These are phyloP conservation scores for Amphimallon solstitiale DNA, from an alignment of 2,888 invertebrate species.

Conservation along the genomic window DNA sequence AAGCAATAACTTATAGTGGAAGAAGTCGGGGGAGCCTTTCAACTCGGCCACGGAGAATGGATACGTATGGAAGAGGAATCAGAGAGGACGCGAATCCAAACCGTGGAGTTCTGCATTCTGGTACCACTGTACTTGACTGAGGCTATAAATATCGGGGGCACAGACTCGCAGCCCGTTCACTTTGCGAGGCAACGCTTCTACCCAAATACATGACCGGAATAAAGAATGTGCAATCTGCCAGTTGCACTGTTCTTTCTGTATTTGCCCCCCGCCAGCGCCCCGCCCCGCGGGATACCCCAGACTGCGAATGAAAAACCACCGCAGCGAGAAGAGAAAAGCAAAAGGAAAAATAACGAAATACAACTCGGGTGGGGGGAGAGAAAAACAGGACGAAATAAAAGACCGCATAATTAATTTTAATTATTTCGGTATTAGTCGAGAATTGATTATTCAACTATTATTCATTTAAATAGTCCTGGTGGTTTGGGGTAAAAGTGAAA, in stretches of 20 bases:
- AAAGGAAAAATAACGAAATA: too few species aligned
- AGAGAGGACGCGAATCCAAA: conserved; percentile 32
- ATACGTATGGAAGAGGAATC: conserved; percentile 32
- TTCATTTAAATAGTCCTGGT: conserved; percentile 36
- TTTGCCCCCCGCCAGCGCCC: too few species aligned
- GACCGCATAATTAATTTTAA: conserved; percentile 36
- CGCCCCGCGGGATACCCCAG: too few species aligned
- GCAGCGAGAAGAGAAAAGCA: neutral
- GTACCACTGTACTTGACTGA: conserved; percentile 49
- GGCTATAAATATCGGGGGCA: conserved; percentile 48
- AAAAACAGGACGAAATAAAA: conserved; percentile 27
- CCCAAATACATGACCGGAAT: conserved; percentile 42
- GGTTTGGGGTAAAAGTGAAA: conserved; percentile 28
- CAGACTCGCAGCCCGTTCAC: conserved; percentile 33
- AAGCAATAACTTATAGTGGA: conserved; percentile 36
- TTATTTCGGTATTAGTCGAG: conserved; percentile 34
- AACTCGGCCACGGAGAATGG: conserved; percentile 13
- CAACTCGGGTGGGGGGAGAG: too few species aligned
- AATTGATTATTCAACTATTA: conserved; percentile 34
- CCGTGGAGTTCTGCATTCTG: conserved; percentile 44
- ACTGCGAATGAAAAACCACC: neutral
- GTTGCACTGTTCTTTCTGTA: conserved; percentile 26
- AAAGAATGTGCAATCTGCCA: conserved; percentile 41
- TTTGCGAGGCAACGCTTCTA: conserved; percentile 44
- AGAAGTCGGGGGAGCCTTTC: conserved; percentile 32